Percentiles rank a stretch among this genome's conserved stretches.
Conservation (phyloP, 2,113 vertebrate species). For the Delphinapterus leucas region DNA sequence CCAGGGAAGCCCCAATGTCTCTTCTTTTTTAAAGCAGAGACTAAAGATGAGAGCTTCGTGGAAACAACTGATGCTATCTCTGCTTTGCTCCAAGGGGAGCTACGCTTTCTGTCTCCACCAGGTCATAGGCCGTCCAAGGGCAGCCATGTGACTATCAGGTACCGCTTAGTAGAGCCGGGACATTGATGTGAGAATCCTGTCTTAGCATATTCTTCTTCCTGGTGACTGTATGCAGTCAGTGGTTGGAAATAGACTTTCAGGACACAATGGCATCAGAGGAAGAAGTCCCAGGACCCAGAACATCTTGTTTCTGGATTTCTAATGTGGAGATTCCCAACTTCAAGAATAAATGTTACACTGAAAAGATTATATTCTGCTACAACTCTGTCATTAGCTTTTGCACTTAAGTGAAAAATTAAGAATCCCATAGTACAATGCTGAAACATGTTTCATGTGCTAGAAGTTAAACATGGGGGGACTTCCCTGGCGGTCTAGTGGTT, state of each 20-base stretch:
- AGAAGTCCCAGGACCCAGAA: background rate
- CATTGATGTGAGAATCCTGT: background rate
- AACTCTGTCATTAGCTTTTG: background rate
- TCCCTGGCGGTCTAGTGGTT: background rate
- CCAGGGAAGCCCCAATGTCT: background rate
- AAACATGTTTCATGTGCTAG: background rate
- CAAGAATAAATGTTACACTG: background rate
- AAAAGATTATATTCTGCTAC: background rate
- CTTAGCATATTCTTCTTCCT: background rate
- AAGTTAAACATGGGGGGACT: background rate
- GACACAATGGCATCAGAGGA: background rate
- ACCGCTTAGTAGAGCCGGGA: fast-evolving
- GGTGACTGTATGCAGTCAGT: background rate
- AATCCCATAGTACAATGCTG: background rate
- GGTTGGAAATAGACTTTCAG: background rate
- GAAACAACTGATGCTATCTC: background rate
- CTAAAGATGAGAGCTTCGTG: background rate
- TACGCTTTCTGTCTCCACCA: fast-evolving
- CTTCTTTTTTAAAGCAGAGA: conserved; percentile 41
- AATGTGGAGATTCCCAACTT: background rate
- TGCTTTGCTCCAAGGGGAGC: background rate
- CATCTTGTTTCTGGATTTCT: background rate
- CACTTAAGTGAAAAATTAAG: background rate
- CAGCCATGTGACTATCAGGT: fast-evolving
- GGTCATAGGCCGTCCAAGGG: background rate